Conservation (phyloP, 2,888 invertebrate genomes). For the Apodemia zela region DNA sequence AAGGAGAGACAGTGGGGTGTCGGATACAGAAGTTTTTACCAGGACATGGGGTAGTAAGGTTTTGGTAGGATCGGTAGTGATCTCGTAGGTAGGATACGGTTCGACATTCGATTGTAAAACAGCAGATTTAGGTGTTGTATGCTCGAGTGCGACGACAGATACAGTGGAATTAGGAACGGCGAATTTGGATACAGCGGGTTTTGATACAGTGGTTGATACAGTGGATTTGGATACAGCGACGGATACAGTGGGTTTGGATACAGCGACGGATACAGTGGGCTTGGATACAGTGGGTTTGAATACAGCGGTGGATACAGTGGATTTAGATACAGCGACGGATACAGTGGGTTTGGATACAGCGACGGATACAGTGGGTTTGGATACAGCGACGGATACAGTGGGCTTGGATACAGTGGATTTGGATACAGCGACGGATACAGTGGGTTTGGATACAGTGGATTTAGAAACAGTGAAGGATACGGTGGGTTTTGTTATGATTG, state of each 20-base stretch:
- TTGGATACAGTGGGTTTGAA: background rate
- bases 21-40: background rate
- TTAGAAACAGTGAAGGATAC: background rate
- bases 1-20: background rate
- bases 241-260: background rate
- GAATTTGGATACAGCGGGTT: background rate
- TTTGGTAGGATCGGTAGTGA: background rate
- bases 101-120: background rate
- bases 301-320: background rate
- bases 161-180: too few relatives aligned
- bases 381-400: background rate
- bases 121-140: too few relatives aligned
- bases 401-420: background rate
- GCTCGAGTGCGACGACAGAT: too few relatives aligned
- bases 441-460: background rate
- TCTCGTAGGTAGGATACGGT: background rate
- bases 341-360: background rate
- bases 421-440: background rate
- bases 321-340: too few relatives aligned
- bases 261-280: background rate
- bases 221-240: background rate
- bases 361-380: background rate
- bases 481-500: background rate
- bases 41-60: background rate
- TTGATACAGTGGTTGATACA: background rate